Percentiles rank a stretch among this genome's conserved stretches.
Evolutionary conservation across 2,888 invertebrate species (phyloP).

Genomic region (Tetragonula carbonaria): DNA sequence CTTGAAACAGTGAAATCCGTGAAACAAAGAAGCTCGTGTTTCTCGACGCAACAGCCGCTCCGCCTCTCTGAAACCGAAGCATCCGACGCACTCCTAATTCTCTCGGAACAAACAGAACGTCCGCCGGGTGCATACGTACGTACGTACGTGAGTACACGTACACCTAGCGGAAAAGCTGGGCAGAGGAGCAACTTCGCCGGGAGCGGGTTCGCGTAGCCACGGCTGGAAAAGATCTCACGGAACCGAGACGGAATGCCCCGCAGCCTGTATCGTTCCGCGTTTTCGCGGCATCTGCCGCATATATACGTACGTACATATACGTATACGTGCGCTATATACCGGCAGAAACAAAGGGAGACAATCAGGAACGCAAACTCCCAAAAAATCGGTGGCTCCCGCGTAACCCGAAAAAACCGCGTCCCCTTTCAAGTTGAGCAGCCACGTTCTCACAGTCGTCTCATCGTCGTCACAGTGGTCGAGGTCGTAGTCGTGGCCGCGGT

Average conservation of each 20-base stretch:
- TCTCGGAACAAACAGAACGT: constrained; percentile 1
- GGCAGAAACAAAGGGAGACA: constrained; percentile 29
- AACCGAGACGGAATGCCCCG: constrained; percentile 1
- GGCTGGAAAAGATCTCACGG: not conserved
- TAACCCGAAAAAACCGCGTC: constrained; percentile 38
- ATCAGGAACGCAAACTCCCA: constrained; percentile 14
- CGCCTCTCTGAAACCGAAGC: not conserved
- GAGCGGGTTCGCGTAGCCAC: not conserved
- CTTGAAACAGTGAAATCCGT: constrained; percentile 1
- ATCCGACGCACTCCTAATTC: constrained; percentile 4
- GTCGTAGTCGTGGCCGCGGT: not conserved
- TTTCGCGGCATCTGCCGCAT: not conserved
- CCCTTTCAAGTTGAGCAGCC: constrained; percentile 10
- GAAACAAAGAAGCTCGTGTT: constrained; percentile 8
- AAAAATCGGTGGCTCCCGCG: constrained; percentile 43
- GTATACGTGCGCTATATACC: not conserved
- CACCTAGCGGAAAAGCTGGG: not conserved
- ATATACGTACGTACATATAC: not conserved
- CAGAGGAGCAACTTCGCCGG: too few species aligned
- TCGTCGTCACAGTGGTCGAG: not conserved
- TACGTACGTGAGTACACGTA: not conserved
- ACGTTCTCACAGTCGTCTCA: not conserved
- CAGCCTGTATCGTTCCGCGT: not conserved
- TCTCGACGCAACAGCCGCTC: not conserved
- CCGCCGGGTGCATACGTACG: not conserved